These are phyloP conservation scores for Drosophila putrida DNA, from an alignment of 2,888 invertebrate species.

Conservation along the genomic window DNA sequence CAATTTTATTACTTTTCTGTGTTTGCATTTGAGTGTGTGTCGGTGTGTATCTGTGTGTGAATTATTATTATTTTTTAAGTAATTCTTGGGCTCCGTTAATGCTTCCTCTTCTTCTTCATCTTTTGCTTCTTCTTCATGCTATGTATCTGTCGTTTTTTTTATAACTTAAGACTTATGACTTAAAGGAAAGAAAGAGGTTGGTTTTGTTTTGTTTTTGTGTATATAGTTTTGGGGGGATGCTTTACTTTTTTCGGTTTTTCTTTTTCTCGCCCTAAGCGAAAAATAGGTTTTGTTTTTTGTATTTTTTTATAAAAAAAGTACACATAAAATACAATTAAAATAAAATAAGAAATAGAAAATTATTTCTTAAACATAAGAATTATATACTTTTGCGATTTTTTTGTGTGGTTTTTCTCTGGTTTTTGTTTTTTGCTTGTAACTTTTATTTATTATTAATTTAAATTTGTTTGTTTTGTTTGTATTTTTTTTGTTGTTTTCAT, in stretches of 20 bases:
- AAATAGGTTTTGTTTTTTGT: slow-evolving; percentile 70
- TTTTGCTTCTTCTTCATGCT: slow-evolving; percentile 24
- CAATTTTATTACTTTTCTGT: slow-evolving; percentile 59
- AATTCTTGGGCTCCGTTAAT: slow-evolving; percentile 42
- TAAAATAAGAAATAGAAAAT: slow-evolving; percentile 85
- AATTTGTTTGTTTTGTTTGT: slow-evolving; percentile 78
- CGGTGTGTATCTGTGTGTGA: slow-evolving; percentile 17
- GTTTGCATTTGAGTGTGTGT: slow-evolving; percentile 26
- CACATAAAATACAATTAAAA: slow-evolving; percentile 85
- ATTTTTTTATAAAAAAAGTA: slow-evolving; percentile 84
- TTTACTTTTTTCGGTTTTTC: slow-evolving; percentile 70
- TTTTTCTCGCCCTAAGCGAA: slow-evolving; percentile 48
- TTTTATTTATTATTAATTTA: slow-evolving; percentile 81
- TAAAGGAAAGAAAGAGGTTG: slow-evolving; percentile 71
- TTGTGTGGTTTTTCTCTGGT: slow-evolving; percentile 77
- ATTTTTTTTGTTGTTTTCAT: slow-evolving; percentile 68
- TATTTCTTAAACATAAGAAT: slow-evolving; percentile 85
- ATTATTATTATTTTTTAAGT: slow-evolving; percentile 57
- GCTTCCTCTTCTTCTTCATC: slow-evolving; percentile 32
- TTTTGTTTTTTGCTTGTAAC: slow-evolving; percentile 76
- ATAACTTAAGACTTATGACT: slow-evolving; percentile 78
- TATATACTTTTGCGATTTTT: slow-evolving; percentile 82
- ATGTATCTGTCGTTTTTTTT: slow-evolving; percentile 52
- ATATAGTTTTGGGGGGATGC: slow-evolving; percentile 69
- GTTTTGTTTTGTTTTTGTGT: slow-evolving; percentile 50